phyloP scores from a whole-genome alignment of 2,113 vertebrate genomes.

The Lampris megalopsis region DNA sequence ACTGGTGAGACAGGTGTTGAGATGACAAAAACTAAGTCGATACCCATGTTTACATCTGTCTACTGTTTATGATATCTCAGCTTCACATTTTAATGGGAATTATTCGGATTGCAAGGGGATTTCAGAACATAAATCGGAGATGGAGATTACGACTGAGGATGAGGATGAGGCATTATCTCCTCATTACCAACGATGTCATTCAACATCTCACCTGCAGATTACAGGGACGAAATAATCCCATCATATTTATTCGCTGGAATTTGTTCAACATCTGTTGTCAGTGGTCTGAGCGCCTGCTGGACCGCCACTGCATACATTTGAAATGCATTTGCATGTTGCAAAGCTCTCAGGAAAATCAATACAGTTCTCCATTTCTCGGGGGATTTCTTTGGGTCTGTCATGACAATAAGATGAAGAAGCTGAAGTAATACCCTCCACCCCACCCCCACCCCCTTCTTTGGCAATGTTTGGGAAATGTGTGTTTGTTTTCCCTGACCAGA shows the following conservation, averaged over 20 bases:
- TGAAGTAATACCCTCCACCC: background rate
- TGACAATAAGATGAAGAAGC: slow-evolving; percentile 29
- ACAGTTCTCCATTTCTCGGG: background rate
- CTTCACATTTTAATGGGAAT: slow-evolving; percentile 27
- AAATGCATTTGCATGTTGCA: slow-evolving; percentile 38
- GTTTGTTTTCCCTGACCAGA: slow-evolving; percentile 49
- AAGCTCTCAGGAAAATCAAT: slow-evolving; percentile 56
- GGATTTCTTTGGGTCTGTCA: background rate
- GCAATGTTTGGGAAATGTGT: slow-evolving; percentile 52
- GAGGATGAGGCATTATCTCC: slow-evolving; percentile 22
- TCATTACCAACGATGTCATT: slow-evolving; percentile 29
- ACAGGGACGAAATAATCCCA: slow-evolving; percentile 11
- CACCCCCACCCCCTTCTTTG: background rate
- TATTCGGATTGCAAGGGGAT: slow-evolving; percentile 34
- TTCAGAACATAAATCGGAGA: slow-evolving; percentile 40
- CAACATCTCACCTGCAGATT: slow-evolving; percentile 53
- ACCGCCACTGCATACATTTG: slow-evolving; percentile 35
- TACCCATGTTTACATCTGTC: background rate
- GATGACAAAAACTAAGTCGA: background rate
- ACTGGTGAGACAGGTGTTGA: background rate
- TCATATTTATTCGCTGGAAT: slow-evolving; percentile 15
- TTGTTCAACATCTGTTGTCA: slow-evolving; percentile 50
- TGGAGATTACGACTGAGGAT: slow-evolving; percentile 46
- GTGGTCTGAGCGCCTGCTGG: background rate
- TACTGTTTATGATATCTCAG: background rate